Evolutionary conservation across 2,113 vertebrate genomes (phyloP).

Genomic region (Microtus pennsylvanicus): DNA sequence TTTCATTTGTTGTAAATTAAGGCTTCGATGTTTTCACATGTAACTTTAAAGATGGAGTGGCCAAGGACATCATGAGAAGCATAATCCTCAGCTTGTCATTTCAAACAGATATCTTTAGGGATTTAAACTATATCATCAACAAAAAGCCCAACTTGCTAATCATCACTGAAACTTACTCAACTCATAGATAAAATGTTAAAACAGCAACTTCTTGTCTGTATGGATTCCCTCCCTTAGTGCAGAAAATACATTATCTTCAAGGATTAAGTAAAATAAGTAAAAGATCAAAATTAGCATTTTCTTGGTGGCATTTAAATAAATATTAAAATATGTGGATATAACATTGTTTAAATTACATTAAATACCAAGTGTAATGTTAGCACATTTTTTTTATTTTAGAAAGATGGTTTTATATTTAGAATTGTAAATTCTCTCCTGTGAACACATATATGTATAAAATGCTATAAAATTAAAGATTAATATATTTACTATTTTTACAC

Average conservation of each 20-base stretch:
- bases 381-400: neutral
- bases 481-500: neutral
- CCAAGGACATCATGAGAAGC: neutral
- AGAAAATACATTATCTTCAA: neutral
- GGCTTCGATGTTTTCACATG: neutral
- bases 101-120: accelerated
- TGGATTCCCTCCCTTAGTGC: neutral
- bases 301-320: conserved; percentile 70
- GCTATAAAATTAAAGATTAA: conserved; percentile 11
- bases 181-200: neutral
- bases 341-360: conserved; percentile 41
- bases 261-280: conserved; percentile 46
- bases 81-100: neutral
- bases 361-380: conserved; percentile 55
- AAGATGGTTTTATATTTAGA: conserved; percentile 52
- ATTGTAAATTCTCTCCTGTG: neutral
- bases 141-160: neutral
- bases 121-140: neutral
- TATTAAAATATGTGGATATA: conserved; percentile 53
- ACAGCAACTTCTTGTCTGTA: neutral
- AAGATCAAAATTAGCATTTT: conserved; percentile 78
- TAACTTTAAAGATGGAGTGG: neutral
- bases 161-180: neutral
- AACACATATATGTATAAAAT: neutral
- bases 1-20: neutral